Base-by-base conservation (phyloP, 2,888 invertebrate genomes). In the Lapara coniferarum region DNA sequence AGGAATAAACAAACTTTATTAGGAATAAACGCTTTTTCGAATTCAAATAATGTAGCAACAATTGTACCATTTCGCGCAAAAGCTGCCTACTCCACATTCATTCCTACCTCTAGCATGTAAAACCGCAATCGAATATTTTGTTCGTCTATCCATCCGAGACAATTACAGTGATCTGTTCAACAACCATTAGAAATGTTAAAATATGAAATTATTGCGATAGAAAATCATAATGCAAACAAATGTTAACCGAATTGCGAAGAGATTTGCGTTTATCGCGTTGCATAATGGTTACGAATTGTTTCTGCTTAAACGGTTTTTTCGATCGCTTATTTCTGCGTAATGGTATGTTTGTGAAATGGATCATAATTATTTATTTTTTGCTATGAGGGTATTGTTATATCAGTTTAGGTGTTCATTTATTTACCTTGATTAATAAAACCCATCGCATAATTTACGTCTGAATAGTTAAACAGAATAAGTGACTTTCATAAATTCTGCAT, bases 91-190 rank as follows among this genome's bases (percentile, higher is more conserved):
- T 84, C 79, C 74, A 74, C 58, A 52, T 30, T 63, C 37, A 13
- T 70, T 75, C 77, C 66, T 74, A 76, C 71, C 72, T 74, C 72
- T 30, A 67, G 30, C 71, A 77, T 77, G 75, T 73, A 75, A 82
- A 87, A 88, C 90, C 89, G 81, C 90, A 89, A 85, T 85, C 80
- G 76, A 82, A 81, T 83, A 83, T 82, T 87, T 82, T 82, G 85
- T 87, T 86, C 87, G 87, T 84, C 75, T 81, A 86, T 77, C 85
- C 82, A 85, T 80, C 89, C 89, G 89, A 87, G 81, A 87, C 90
- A 85, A 89, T 87, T 85, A 86, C 79, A 73, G 76, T 76, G 72
- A 75, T 74, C 74, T 78, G 76, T 69, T 72, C 66, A 68, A 72
- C 73, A 71, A 71, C 72, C 77, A 77, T 81, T 80, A 79, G 71